phyloP scores from a whole-genome alignment of 1,140 invertebrate genomes.

The Agraylea sexmaculata region DNA sequence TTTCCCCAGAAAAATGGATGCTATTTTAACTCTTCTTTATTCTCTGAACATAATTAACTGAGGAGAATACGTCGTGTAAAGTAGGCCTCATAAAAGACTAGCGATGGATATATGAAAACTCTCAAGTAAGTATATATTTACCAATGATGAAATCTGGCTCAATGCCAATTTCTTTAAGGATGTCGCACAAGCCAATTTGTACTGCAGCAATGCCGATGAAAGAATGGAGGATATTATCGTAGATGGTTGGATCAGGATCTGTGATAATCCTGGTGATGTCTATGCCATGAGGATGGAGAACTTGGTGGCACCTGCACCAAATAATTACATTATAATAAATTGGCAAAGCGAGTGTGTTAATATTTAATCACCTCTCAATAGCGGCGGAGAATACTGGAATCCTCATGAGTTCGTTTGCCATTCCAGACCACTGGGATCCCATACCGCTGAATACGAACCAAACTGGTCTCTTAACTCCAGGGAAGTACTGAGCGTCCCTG shows the following conservation, averaged over 20 bases:
- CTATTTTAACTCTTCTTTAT: no score
- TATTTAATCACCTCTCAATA: slow-evolving; percentile 46
- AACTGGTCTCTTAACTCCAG: slow-evolving; percentile 52
- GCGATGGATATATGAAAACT: no score
- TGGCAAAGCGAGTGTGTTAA: no score
- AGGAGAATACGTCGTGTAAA: no score
- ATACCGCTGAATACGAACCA: slow-evolving; percentile 88
- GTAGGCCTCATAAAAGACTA: no score
- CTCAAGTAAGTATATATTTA: slow-evolving; percentile 23
- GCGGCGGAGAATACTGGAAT: slow-evolving; percentile 61
- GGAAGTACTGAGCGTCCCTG: slow-evolving; percentile 44
- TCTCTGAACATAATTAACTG: no score
- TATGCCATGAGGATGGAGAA: slow-evolving; percentile 59
- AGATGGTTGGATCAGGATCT: slow-evolving; percentile 56
- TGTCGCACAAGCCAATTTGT: slow-evolving; percentile 72
- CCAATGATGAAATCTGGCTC: slow-evolving; percentile 74
- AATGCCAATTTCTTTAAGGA: slow-evolving; percentile 57
- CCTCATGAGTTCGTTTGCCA: slow-evolving; percentile 54
- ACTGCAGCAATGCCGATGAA: slow-evolving; percentile 88
- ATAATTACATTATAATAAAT: slow-evolving; percentile 7
- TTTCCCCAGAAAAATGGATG: no score
- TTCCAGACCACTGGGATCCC: slow-evolving; percentile 79
- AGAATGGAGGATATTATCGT: slow-evolving; percentile 73
- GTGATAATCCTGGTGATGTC: slow-evolving; percentile 72
- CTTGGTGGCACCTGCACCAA: slow-evolving; percentile 49